Evolutionary conservation across 2,888 invertebrate species (phyloP), one percentile per base, ranked within the genome.

Genomic region (Hemithea aestivaria): DNA sequence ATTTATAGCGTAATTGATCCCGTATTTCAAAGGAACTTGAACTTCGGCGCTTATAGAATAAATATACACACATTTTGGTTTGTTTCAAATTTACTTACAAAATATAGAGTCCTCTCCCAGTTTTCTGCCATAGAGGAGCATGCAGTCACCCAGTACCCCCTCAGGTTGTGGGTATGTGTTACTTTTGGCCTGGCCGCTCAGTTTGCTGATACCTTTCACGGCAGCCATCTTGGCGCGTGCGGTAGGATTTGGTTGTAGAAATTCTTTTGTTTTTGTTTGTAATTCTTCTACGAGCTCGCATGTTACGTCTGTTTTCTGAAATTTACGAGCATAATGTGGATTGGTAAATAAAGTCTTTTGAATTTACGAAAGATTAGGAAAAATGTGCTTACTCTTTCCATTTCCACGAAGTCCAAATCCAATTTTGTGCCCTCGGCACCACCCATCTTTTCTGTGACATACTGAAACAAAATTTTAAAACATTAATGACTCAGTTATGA

Each of bases 391-490:
- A 98, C 97, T 89, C 96, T 94, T 90, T 99, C 99, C 98, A 99
- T 98, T 77, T 99, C 98, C 89, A 96, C 91, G 81, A 98, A 99
- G 72, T 99, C 98, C 85, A 98, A 93, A 88, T 99, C 99, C 73
- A 99, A 91, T 88, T 98, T 98, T 60, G 99, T 99, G 84, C 99
- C 98, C 88, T 99, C 99, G 57, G 98, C 99, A 78, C 99, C 98
- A 53, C 99, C 99, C 93, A 99, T 98, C 89, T 99, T 99, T 88
- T 99, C 99, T 76, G 98, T 98, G 91, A 99, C 95, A 91, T 98
- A 99, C 97, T 98, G 90, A 42, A 91, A 92, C 70, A 80, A 33
- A 26, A 73, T 64, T 67, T 16, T 16, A 16, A 16, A 16, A 16
- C 2, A 16, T 16, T 4, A 16, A 16, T 16, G 2, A 16, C 5